phyloP scores from a whole-genome alignment of 2,888 invertebrate species.

The Cheilosia scutellata region DNA sequence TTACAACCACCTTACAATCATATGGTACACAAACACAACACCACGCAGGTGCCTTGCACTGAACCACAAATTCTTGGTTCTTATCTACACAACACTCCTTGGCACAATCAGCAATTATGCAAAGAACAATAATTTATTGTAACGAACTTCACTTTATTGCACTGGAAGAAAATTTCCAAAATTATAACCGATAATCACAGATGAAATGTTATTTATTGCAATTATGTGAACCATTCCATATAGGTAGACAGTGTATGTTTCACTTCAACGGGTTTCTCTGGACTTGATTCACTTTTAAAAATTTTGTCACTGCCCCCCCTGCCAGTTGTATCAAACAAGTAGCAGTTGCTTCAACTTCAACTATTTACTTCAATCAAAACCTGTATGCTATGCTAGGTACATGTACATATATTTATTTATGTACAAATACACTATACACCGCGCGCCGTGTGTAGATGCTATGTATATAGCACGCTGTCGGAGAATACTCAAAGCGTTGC shows the following conservation, averaged over 20 bases:
- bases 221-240: background rate
- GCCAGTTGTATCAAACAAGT: background rate
- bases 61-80: constrained; percentile 23
- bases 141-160: constrained; percentile 17
- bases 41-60: constrained; percentile 24
- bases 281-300: constrained; percentile 59
- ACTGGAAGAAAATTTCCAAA: background rate
- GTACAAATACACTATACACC: background rate
- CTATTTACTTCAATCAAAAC: constrained; percentile 45
- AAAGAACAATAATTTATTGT: constrained; percentile 1
- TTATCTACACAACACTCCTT: constrained; percentile 40
- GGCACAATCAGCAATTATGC: constrained; percentile 18
- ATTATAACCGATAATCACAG: constrained; percentile 3
- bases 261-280: constrained; percentile 64
- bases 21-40: constrained; percentile 24
- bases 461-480: background rate
- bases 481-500: constrained; percentile 2
- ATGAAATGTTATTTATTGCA: constrained; percentile 33
- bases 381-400: constrained; percentile 28
- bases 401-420: background rate
- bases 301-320: constrained; percentile 10
- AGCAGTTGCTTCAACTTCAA: constrained; percentile 11
- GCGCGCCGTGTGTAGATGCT: background rate
- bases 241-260: constrained; percentile 2
- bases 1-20: constrained; percentile 70